Base-by-base conservation (phyloP, 37 sponge, comb jelly and placozoan genomes). In the Hexactinellida sp. region DNA sequence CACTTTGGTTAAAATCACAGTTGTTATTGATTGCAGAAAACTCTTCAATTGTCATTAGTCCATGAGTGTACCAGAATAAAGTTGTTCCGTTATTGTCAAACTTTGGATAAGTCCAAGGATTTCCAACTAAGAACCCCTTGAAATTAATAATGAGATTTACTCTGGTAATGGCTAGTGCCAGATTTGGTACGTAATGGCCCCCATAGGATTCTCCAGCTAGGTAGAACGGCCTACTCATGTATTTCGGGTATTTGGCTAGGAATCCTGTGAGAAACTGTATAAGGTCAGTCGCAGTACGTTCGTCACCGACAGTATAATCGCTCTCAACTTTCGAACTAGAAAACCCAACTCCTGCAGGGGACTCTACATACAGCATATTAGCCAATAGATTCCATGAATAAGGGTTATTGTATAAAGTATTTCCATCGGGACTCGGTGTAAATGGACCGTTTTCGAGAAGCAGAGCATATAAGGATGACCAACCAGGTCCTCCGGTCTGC, bases 341-440 rank as follows among this genome's bases (percentile, higher is more conserved):
- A 76, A 87, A 91, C 25, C 91, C 91, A 0, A 91, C 91, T 5
- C 91, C 91, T 25, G 39, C 37, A 24, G 91, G 91, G 0, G 91
- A 85, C 36, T 91, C 91, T 82, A 91, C 82, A 38, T 84, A 91
- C 24, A 91, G 34, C 54, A 91, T 47, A 52, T 91, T 91, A 24
- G 91, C 91, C 34, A 89, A 35, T 34, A 63, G 83, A 54, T 86
- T 86, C 91, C 91, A 91, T 0, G 91, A 63, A 24, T 87, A 83
- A 23, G 90, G 87, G 51, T 88, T 90, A 10, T 10, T 25, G 34
- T 63, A 23, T 1, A 88, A 82, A 0, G 82, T 25, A 3, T 47
- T 36, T 0, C 85, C 89, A 36, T 37, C 85, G 0, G 76, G 76
- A 63, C 76, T 63, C 13, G 76, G 76, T 10, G 21, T 25, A 28